Percentiles rank a stretch among this genome's conserved stretches.
phyloP scores from a whole-genome alignment of 2,113 vertebrate species.

The Urocitellus parryii region DNA sequence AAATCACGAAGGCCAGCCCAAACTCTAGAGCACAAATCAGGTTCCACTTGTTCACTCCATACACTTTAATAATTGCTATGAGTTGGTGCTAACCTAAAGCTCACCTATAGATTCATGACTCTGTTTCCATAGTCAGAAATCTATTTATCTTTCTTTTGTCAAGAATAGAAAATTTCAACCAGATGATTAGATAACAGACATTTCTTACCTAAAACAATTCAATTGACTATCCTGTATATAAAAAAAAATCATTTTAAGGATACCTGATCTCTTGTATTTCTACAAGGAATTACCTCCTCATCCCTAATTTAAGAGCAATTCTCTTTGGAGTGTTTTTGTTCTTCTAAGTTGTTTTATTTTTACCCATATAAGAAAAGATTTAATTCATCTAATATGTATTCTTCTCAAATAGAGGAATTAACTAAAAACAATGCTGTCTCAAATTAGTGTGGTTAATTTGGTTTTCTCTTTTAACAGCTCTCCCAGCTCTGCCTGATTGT shows the following conservation, averaged over 20 bases:
- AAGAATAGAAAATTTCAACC: constrained; percentile 10
- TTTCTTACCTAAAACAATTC: not conserved
- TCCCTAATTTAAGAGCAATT: not conserved
- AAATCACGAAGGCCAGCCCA: not conserved
- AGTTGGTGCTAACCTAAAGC: not conserved
- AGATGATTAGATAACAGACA: not conserved
- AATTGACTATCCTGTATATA: not conserved
- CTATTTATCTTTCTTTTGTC: not conserved
- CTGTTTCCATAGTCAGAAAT: not conserved
- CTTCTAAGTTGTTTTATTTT: not conserved
- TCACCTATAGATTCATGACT: not conserved
- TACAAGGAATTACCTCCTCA: not conserved
- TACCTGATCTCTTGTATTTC: not conserved
- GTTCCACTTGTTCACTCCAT: not conserved
- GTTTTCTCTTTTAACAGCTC: constrained; percentile 24
- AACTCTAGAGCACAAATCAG: not conserved
- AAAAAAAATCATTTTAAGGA: not conserved
- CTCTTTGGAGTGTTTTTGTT: not conserved
- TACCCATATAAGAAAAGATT: not conserved
- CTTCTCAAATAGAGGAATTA: not conserved
- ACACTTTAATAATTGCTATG: not conserved
- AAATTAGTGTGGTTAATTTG: constrained; percentile 54
- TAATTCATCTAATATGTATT: not conserved
- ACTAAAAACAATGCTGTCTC: constrained; percentile 21
- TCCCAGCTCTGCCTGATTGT: not conserved